Conservation (phyloP, 2,888 invertebrate genomes). For the Epistrophella euchroma region DNA sequence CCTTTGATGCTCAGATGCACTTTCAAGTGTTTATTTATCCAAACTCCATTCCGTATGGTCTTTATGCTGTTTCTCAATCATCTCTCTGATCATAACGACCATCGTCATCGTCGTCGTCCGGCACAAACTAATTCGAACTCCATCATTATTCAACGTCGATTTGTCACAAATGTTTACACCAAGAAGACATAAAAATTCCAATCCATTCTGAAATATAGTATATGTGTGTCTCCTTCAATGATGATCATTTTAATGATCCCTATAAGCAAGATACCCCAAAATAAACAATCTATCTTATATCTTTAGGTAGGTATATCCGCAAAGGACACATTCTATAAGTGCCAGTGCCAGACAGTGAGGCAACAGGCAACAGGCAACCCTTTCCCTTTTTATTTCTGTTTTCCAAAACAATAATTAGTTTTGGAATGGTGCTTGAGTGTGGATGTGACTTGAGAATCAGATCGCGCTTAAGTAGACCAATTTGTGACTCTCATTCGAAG, state of each 20-base stretch:
- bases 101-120: background rate
- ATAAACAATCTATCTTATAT: slow-evolving; percentile 34
- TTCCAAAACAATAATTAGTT: slow-evolving; percentile 50
- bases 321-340: slow-evolving; percentile 48
- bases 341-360: slow-evolving; percentile 51
- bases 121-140: slow-evolving; percentile 29
- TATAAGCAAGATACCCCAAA: slow-evolving; percentile 26
- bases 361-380: slow-evolving; percentile 64
- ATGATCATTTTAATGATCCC: slow-evolving; percentile 70
- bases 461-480: slow-evolving; percentile 63
- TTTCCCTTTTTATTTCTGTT: slow-evolving; percentile 32
- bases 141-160: slow-evolving; percentile 56
- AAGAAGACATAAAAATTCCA: slow-evolving; percentile 30
- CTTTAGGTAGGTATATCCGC: no score
- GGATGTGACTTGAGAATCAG: slow-evolving; percentile 58
- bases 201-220: slow-evolving; percentile 29
- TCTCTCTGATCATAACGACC: slow-evolving; percentile 11
- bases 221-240: slow-evolving; percentile 35
- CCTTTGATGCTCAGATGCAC: slow-evolving; percentile 7
- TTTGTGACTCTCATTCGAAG: slow-evolving; percentile 58
- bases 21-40: slow-evolving; percentile 59
- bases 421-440: slow-evolving; percentile 22
- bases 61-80: slow-evolving; percentile 20
- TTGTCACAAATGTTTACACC: slow-evolving; percentile 73
- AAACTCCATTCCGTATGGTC: slow-evolving; percentile 39